Base-by-base conservation (phyloP, 2,113 vertebrate genomes). In the Corythornis cristatus region DNA sequence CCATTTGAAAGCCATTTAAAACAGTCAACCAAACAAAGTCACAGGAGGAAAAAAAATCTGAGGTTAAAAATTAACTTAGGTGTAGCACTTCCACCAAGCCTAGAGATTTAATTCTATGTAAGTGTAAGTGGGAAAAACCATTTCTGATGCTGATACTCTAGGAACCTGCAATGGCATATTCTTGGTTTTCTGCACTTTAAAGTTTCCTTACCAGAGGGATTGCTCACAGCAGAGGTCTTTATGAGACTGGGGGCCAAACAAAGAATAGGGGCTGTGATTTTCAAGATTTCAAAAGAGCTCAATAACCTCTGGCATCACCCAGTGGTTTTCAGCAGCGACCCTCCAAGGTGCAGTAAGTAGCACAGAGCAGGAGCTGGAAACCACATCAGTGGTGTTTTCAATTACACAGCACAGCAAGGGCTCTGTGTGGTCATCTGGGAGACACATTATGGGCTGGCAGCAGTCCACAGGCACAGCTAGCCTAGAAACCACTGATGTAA, bases 401-500 rank as follows among this genome's bases (percentile, higher is more conserved):
- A 4, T 64, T 57, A 76, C 31, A 16, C 51, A 42, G 64, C 6
- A 28, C 1, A 1, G 11, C 3, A 19, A 71, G 28, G 45, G 70
- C 37, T 22, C 3, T 9, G 20, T 33, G 40, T 13, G 81, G 50
- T 54, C 23, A 7, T 11, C 43, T 51, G 35, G 73, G 26, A 83
- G n/a, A 71, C 5, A 51, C 7, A 9, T 58, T 51, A 56, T 1
- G 3, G 15, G 25, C 29, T 93, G 86, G 80, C 61, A 86, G 65
- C 2, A 0, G 21, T 60, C 73, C 72, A 61, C 40, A 35, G 33
- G 18, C n/a, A 68, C 51, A 25, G 15, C 51, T 56, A n/a, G 22
- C 86, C 78, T 72, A 78, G 77, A 81, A 94, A 82, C 15, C 56
- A 53, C 81, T 75, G 45, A 67, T 84, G 37, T 57, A 48, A 79